A percentile compares a stretch with the other conserved stretches of the same genome.
phyloP scores from a whole-genome alignment of 2,888 invertebrate species.

The Argynnis bischoffii region DNA sequence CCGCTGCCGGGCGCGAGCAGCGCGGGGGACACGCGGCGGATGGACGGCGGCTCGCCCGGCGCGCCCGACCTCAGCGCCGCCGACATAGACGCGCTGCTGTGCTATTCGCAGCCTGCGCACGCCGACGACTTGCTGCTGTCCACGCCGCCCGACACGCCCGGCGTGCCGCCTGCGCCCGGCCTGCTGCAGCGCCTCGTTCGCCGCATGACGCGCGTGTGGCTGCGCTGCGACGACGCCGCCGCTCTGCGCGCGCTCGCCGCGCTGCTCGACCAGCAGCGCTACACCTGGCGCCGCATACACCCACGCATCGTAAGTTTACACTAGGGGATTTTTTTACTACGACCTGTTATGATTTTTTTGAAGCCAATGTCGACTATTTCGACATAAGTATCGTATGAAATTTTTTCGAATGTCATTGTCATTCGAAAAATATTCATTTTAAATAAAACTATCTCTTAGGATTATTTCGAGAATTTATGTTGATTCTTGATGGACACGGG shows the following conservation, averaged over 20 bases:
- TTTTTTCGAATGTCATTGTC: no score
- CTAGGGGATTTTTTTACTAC: no score
- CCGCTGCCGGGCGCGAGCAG: conserved; percentile 43
- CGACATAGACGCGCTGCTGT: conserved; percentile 81
- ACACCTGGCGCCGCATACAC: conserved; percentile 70
- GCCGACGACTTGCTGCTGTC: conserved; percentile 90
- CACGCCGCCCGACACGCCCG: conserved; percentile 86
- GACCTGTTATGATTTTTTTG: no score
- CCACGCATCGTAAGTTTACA: conserved; percentile 58
- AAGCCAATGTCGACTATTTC: no score
- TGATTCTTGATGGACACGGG: no score
- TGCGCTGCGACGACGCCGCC: conserved; percentile 85
- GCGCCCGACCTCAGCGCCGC: conserved; percentile 49
- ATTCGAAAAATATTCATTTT: no score
- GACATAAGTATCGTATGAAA: no score
- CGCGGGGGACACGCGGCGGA: conserved; percentile 44
- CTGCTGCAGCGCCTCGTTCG: conserved; percentile 89
- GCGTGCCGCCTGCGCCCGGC: conserved; percentile 62
- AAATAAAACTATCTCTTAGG: no score
- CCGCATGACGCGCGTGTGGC: conserved; percentile 96
- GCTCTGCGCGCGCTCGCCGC: conserved; percentile 85
- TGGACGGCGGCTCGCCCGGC: conserved; percentile 42
- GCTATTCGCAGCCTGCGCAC: conserved; percentile 94
- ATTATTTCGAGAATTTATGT: no score
- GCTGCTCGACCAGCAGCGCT: conserved; percentile 75